A percentile compares a stretch with the other conserved stretches of the same genome.
Conservation (phyloP, 2,113 vertebrate species). For the Laticauda colubrina region DNA sequence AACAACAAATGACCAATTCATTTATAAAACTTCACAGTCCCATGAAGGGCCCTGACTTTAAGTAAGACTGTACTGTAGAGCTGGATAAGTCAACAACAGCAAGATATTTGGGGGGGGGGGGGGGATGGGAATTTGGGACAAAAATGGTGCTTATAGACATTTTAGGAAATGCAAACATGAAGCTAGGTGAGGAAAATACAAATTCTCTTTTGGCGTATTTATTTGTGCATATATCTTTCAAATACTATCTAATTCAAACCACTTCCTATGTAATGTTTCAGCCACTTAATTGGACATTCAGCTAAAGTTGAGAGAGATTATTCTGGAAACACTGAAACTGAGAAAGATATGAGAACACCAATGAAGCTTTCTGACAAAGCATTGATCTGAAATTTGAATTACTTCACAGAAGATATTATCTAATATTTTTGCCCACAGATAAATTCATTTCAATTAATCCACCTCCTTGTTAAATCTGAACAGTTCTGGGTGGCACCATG, state of each 20-base stretch:
- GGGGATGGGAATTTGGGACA: constrained; percentile 3
- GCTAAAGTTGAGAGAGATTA: neutral
- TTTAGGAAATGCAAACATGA: constrained; percentile 12
- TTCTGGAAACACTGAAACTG: neutral
- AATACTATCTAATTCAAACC: neutral
- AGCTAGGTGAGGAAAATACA: neutral
- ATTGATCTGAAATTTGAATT: neutral
- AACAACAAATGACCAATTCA: neutral
- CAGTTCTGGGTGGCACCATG: neutral
- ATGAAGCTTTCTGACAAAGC: neutral
- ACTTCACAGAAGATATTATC: neutral
- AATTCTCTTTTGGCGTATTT: neutral
- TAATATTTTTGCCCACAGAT: neutral
- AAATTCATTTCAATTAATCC: neutral
- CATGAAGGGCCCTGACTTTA: neutral
- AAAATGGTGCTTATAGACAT: neutral
- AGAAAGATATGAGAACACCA: neutral
- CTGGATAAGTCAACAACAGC: neutral
- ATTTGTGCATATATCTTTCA: neutral
- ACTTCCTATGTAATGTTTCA: neutral
- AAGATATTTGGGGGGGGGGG: neutral
- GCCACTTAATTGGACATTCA: neutral
- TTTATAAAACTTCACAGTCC: neutral
- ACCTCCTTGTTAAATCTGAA: neutral
- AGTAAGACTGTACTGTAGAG: neutral